Base-by-base conservation (phyloP, 2,113 vertebrate genomes). In the Chaetodon auriga region DNA sequence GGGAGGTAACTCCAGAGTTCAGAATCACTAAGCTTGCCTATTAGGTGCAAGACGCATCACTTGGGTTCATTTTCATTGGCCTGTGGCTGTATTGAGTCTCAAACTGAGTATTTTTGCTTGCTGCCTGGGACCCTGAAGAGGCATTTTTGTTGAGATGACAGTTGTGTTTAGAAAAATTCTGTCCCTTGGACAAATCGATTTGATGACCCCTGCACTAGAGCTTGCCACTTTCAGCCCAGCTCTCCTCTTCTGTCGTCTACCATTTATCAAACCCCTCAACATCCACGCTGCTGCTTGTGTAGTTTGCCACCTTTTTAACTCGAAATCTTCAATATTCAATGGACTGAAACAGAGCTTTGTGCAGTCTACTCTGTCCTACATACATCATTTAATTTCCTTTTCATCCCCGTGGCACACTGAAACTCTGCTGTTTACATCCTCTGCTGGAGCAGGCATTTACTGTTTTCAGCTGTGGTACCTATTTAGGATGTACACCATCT, bases 281-380 rank as follows among this genome's bases (percentile, higher is more conserved):
- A 19, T 51, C 9, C 6, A 0, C 2, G 15, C 55, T 48, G 41
- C 75, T 11, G 9, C 43, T 58, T 30, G 1, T 13, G 16, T 36
- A 48, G 49, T 43, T 82, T 35, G 0, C 69, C 38, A n/a, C 35
- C 41, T 71, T 71, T 71, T 68, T 12, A 46, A 62, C 12, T 57
- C 25, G 7, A 43, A 49, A 41, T 66, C 25, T 53, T 68, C 0
- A 14, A 6, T 49, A 57, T 63, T 68, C 48, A 54, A 19, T 45
- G 12, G 7, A 43, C 18, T 68, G 30, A 16, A 80, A 62, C 51
- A 21, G 16, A 62, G 58, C 23, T 70, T 71, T 21, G 13, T 60
- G 30, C 23, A 60, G 18, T 81, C 48, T 23, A 6, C 54, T 53
- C 46, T 68, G 8, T 80, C 36, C 12, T 53, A 35, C 13, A 62